A percentile compares a stretch with the other conserved stretches of the same genome.
Conservation (phyloP, 2,888 invertebrate species). For the Athetis lepigone region DNA sequence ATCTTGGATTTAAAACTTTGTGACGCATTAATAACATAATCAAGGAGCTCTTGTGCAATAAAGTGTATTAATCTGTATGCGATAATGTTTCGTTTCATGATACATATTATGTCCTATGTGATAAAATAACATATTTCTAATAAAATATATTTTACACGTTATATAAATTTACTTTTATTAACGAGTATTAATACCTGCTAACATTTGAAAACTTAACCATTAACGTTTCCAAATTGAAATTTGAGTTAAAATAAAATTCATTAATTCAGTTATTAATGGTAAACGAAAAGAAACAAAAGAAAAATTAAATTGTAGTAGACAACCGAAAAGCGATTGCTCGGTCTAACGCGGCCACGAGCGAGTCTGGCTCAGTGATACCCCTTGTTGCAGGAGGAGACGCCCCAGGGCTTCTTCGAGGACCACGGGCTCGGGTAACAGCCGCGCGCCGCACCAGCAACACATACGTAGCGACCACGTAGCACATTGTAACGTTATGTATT, state of each 20-base stretch:
- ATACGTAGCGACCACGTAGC: slow-evolving; percentile 57
- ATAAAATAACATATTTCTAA: slow-evolving; percentile 62
- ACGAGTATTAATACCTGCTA: slow-evolving; percentile 1
- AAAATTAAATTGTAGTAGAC: slow-evolving; percentile 10
- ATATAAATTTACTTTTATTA: slow-evolving; percentile 51
- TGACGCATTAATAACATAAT: slow-evolving; percentile 42
- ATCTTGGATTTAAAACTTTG: slow-evolving; percentile 10
- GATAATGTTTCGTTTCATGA: slow-evolving; percentile 48
- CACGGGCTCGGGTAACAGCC: slow-evolving; percentile 96
- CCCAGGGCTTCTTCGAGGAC: slow-evolving; percentile 99
- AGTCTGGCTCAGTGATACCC: slow-evolving; percentile 88
- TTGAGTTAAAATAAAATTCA: background rate
- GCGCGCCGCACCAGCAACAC: slow-evolving; percentile 37
- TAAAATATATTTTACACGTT: slow-evolving; percentile 66
- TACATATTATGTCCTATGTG: slow-evolving; percentile 55
- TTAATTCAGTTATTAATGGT: background rate
- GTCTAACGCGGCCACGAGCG: slow-evolving; percentile 89
- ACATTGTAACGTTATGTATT: slow-evolving; percentile 46
- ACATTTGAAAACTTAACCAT: background rate
- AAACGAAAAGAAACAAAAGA: background rate
- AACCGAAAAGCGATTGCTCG: slow-evolving; percentile 86
- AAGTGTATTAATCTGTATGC: slow-evolving; percentile 42
- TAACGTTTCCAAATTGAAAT: background rate
- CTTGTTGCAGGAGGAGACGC: slow-evolving; percentile 99
- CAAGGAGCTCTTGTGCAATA: slow-evolving; percentile 53